Base-by-base conservation (phyloP, 2,113 vertebrate genomes). In the Bagarius yarrelli region DNA sequence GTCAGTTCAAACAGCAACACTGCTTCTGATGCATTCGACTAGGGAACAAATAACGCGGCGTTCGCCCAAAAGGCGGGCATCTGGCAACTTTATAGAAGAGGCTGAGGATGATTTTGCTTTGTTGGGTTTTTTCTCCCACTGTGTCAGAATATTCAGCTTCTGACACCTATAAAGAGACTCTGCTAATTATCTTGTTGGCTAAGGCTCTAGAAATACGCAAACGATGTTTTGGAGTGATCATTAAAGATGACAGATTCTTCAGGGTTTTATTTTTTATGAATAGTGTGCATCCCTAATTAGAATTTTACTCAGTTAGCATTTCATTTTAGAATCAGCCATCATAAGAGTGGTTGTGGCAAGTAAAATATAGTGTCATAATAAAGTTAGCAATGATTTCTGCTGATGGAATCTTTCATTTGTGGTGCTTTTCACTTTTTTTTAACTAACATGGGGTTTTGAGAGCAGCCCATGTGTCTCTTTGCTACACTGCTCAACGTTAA, bases 1-100 rank as follows among this genome's bases (percentile, higher is more conserved):
- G 80, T 80, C 40, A 69, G 81, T 88, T 85, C 83, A 83, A 84
- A 83, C 74, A 83, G 69, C 34, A 60, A 69, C 30, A 47, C 79
- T 84, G 82, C 60, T 72, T 82, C 83, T 85, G 70, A 84, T 30
- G 56, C 72, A 67, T 64, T 83, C 78, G 8, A 19, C 76, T 67
- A 69, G 61, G 80, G 71, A 87, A 80, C 76, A 81, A 83, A 86
- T 47, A 83, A 53, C 30, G 64, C 63, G 16, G 47, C 73, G 30
- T 79, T 76, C 16, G 60, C 61, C 79, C 70, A 60, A 59, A 21
- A 82, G 75, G 27, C 32, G 79, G 78, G 57, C 70, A 81, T 83
- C 72, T 83, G 83, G 79, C 78, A 56, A 71, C 76, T 59, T 61
- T 66, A 70, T 66, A 60, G 9, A 53, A 72, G 70, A 72, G 75